Evolutionary conservation across 2,888 invertebrate species (phyloP).

Genomic region (Vesta saturnalis): DNA sequence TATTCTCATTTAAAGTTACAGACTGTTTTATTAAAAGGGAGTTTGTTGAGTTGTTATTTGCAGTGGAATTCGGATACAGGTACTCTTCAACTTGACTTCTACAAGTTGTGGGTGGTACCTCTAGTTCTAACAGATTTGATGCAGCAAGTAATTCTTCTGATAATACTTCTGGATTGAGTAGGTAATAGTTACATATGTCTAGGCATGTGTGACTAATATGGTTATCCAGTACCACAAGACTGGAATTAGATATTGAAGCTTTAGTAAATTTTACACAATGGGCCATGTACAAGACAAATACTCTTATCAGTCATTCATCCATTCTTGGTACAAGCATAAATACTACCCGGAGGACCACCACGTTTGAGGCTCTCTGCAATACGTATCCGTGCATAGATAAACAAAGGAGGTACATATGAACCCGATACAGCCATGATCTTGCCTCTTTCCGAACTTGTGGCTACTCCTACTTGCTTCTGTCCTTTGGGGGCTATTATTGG

Average conservation of each 20-base stretch:
- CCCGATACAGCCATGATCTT: too few species aligned
- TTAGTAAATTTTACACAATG: neutral
- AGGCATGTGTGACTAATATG: neutral
- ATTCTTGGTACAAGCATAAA: too few species aligned
- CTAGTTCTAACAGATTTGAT: neutral
- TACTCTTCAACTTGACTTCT: neutral
- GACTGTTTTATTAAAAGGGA: neutral
- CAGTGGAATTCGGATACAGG: neutral
- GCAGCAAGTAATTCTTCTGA: neutral
- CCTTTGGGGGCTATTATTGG: neutral
- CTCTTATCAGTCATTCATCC: too few species aligned
- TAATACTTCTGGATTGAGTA: too few species aligned
- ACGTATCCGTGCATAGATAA: constrained; percentile 11
- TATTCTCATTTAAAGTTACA: too few species aligned
- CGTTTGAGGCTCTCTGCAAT: constrained; percentile 12
- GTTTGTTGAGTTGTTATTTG: neutral
- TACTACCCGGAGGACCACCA: neutral
- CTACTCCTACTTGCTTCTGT: neutral
- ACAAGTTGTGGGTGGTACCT: neutral
- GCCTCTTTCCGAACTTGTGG: too few species aligned
- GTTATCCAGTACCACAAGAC: neutral
- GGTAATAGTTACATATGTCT: neutral
- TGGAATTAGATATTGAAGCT: neutral
- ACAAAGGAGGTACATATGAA: constrained; percentile 14
- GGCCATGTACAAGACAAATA: too few species aligned